These are phyloP conservation scores for Pygathrix nemaeus DNA, from an alignment of 2,113 vertebrate species.

Conservation along the genomic window DNA sequence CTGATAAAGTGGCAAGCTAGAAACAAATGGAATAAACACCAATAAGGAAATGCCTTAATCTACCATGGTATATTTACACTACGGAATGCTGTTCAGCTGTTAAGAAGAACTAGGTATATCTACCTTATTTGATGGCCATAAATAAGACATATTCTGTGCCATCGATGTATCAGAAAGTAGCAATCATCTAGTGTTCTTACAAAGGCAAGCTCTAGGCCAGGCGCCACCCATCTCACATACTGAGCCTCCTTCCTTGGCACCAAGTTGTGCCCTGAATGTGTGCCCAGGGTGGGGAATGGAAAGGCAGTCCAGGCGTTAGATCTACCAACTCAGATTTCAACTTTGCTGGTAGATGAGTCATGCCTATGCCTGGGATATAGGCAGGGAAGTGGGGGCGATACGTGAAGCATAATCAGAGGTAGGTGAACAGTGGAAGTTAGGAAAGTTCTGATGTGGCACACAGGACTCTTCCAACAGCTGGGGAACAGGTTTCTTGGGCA, in stretches of 20 bases:
- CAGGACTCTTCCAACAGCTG: neutral
- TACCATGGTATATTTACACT: neutral
- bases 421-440: fast-evolving
- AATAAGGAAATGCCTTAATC: neutral
- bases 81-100: neutral
- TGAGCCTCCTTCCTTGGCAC: neutral
- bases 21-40: neutral
- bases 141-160: neutral
- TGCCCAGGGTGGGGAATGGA: neutral
- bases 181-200: neutral
- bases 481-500: neutral
- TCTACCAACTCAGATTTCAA: neutral
- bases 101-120: neutral
- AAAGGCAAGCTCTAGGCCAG: neutral
- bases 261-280: fast-evolving
- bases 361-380: fast-evolving
- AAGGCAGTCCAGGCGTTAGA: neutral
- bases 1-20: neutral
- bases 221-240: neutral
- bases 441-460: neutral
- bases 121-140: neutral
- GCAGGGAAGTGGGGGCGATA: neutral
- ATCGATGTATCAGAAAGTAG: neutral
- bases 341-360: too few relatives aligned
- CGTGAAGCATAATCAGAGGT: neutral